phyloP scores from a whole-genome alignment of 2,888 invertebrate species.

The Netelia melanura region DNA sequence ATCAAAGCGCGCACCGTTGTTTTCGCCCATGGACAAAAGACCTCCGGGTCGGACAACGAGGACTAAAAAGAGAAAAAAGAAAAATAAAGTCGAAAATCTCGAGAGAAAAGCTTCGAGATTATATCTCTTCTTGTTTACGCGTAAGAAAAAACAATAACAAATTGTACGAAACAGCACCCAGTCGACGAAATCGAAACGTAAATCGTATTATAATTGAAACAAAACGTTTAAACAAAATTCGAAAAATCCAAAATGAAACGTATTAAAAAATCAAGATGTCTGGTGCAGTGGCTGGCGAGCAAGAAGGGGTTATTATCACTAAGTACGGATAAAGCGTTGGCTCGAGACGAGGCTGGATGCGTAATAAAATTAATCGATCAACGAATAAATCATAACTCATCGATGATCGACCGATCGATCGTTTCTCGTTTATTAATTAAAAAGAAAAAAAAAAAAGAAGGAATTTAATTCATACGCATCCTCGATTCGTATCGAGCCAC shows the following conservation, averaged over 20 bases:
- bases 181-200: conserved; percentile 31
- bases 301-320: conserved; percentile 80
- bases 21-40: conserved; percentile 34
- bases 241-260: conserved; percentile 53
- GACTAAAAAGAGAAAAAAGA: neutral
- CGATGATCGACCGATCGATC: neutral
- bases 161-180: conserved; percentile 68
- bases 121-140: neutral
- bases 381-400: conserved; percentile 6
- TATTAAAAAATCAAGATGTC: conserved; percentile 52
- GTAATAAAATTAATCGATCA: conserved; percentile 38
- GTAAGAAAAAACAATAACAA: conserved; percentile 32
- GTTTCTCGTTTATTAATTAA: conserved; percentile 4
- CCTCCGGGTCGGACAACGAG: neutral
- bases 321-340: conserved; percentile 80
- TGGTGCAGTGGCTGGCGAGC: conserved; percentile 83
- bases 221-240: conserved; percentile 23
- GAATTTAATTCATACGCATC: conserved; percentile 59
- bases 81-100: neutral
- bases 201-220: conserved; percentile 15
- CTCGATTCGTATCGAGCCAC: conserved; percentile 72
- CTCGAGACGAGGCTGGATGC: conserved; percentile 72
- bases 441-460: neutral
- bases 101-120: neutral
- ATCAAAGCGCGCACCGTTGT: conserved; percentile 44